Evolutionary conservation across 2,113 vertebrate species (phyloP).

Genomic region (Dendrocopos noguchii): DNA sequence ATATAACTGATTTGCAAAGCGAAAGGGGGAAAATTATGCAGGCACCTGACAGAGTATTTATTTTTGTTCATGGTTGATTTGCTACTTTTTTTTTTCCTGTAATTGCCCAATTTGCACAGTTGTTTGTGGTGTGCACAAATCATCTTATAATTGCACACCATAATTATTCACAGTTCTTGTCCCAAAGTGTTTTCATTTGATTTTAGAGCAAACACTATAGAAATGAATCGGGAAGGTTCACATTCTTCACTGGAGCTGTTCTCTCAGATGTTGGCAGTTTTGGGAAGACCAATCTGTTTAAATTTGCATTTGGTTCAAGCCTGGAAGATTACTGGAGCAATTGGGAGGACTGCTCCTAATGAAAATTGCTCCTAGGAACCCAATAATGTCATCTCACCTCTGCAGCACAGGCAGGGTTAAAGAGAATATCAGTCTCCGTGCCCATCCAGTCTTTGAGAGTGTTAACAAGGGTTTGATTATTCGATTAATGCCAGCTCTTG

Average conservation of each 20-base stretch:
- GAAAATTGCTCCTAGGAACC: background rate
- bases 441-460: background rate
- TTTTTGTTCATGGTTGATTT: slow-evolving; percentile 56
- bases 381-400: background rate
- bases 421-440: background rate
- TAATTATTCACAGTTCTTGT: slow-evolving; percentile 62
- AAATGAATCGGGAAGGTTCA: slow-evolving; percentile 37
- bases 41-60: slow-evolving; percentile 58
- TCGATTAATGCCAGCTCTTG: background rate
- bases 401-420: background rate
- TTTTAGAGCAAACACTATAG: slow-evolving; percentile 53
- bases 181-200: slow-evolving; percentile 62
- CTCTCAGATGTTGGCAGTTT: slow-evolving; percentile 49
- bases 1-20: slow-evolving; percentile 36
- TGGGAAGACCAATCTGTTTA: slow-evolving; percentile 39
- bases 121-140: slow-evolving; percentile 60
- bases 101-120: slow-evolving; percentile 64
- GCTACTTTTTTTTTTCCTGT: background rate
- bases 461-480: background rate
- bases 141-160: slow-evolving; percentile 47
- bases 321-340: slow-evolving; percentile 45
- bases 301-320: slow-evolving; percentile 40
- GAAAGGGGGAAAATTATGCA: slow-evolving; percentile 51
- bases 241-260: slow-evolving; percentile 15
- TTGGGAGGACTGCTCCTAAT: background rate